phyloP scores from a whole-genome alignment of 1,140 invertebrate species.

The Ephestia elutella region DNA sequence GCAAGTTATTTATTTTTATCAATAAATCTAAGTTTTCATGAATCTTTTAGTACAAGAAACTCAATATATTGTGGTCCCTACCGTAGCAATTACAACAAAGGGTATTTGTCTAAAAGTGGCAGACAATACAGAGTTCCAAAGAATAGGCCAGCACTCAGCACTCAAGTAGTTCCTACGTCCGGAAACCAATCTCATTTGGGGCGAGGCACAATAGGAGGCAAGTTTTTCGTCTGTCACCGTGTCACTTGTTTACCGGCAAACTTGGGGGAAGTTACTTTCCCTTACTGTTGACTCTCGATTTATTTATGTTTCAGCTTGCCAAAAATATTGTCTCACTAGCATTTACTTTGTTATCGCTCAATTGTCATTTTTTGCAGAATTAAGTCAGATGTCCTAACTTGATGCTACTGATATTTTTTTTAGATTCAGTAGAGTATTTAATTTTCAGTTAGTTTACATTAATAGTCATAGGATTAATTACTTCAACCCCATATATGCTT shows the following conservation, averaged over 20 bases:
- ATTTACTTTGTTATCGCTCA: not conserved
- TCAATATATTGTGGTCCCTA: no score
- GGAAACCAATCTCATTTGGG: conserved; percentile 23
- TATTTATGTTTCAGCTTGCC: not conserved
- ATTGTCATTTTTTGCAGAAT: no score
- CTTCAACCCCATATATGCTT: no score
- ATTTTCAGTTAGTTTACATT: no score
- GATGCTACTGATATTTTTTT: no score
- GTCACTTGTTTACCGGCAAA: conserved; percentile 30
- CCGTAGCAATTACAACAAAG: no score
- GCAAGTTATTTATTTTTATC: no score
- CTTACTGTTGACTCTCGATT: conserved; percentile 18
- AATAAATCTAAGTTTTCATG: no score
- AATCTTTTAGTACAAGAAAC: no score
- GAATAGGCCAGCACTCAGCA: conserved; percentile 1
- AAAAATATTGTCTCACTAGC: not conserved
- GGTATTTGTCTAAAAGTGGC: not conserved
- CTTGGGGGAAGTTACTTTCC: conserved; percentile 15
- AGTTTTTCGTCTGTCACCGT: conserved; percentile 23
- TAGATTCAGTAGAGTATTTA: no score
- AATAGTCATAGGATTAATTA: no score
- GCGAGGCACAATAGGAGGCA: conserved; percentile 19
- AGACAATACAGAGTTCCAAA: not conserved
- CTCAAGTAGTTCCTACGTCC: not conserved
- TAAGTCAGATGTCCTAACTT: no score